phyloP scores from a whole-genome alignment of 2,797 vertebrate genomes.

The Lithobates sylvaticus region DNA sequence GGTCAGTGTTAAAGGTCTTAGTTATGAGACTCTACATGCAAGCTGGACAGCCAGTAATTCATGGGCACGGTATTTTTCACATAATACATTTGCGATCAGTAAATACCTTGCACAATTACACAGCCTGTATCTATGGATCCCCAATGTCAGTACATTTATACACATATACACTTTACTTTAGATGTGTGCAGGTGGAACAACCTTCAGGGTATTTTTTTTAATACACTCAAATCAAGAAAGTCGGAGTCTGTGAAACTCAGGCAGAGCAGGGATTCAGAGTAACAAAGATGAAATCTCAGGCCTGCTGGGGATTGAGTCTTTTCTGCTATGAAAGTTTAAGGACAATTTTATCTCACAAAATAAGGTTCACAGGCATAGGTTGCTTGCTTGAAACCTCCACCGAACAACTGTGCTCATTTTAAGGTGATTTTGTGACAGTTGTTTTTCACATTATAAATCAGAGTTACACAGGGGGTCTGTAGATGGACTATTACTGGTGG shows the following conservation, averaged over 20 bases:
- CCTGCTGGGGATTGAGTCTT: constrained; percentile 16
- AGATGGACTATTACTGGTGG: not conserved
- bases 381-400: constrained; percentile 24
- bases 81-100: too few species aligned
- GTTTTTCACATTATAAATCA: constrained; percentile 39
- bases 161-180: not conserved
- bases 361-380: constrained; percentile 38
- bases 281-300: constrained; percentile 31
- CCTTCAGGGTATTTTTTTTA: constrained; percentile 12
- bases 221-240: not conserved
- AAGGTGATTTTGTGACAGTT: constrained; percentile 23
- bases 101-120: too few species aligned
- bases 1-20: too few species aligned
- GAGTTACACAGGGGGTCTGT: not conserved
- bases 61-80: too few species aligned
- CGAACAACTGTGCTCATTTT: constrained; percentile 26
- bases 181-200: not conserved
- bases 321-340: constrained; percentile 40
- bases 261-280: constrained; percentile 24
- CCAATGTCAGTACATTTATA: not conserved
- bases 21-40: too few species aligned
- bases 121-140: too few species aligned
- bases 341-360: constrained; percentile 41
- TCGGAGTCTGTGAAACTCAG: constrained; percentile 7
- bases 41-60: too few species aligned